Conservation (phyloP, 2,113 vertebrate species). For the Platysternon megacephalum region DNA sequence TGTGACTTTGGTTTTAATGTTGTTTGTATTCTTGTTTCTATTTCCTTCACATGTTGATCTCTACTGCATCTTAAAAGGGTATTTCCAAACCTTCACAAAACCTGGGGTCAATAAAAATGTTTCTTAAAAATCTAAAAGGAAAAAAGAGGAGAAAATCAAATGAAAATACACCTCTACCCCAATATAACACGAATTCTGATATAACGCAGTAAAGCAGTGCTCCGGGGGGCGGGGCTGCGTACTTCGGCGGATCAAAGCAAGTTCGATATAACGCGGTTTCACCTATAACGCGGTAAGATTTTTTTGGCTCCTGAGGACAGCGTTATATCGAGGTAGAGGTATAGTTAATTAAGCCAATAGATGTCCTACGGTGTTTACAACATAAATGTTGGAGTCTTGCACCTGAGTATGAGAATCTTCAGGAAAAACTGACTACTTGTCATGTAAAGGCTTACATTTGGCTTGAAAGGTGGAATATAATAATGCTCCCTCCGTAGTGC, state of each 20-base stretch:
- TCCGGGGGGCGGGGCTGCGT: too few relatives aligned
- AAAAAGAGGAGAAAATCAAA: not conserved
- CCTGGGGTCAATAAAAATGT: conserved; percentile 34
- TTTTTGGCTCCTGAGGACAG: too few relatives aligned
- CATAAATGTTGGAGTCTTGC: conserved; percentile 11
- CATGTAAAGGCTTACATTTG: not conserved
- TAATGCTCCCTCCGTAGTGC: not conserved
- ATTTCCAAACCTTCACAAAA: not conserved
- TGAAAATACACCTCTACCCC: too few relatives aligned
- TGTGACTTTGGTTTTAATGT: conserved; percentile 37
- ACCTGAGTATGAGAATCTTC: not conserved
- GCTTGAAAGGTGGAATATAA: not conserved
- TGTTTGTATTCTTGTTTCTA: conserved; percentile 65
- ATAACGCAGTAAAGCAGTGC: too few relatives aligned
- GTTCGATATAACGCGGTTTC: too few relatives aligned
- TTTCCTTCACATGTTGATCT: conserved; percentile 53
- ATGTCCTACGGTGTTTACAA: conserved; percentile 30
- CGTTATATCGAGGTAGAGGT: too few relatives aligned
- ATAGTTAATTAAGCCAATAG: not conserved
- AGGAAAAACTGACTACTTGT: not conserved
- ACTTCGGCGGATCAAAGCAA: too few relatives aligned
- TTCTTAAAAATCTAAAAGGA: conserved; percentile 40
- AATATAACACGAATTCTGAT: too few relatives aligned
- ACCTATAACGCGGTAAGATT: too few relatives aligned
- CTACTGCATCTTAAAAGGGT: not conserved